phyloP scores from a whole-genome alignment of 2,888 invertebrate genomes.

The Holacanthella duospinosa region DNA sequence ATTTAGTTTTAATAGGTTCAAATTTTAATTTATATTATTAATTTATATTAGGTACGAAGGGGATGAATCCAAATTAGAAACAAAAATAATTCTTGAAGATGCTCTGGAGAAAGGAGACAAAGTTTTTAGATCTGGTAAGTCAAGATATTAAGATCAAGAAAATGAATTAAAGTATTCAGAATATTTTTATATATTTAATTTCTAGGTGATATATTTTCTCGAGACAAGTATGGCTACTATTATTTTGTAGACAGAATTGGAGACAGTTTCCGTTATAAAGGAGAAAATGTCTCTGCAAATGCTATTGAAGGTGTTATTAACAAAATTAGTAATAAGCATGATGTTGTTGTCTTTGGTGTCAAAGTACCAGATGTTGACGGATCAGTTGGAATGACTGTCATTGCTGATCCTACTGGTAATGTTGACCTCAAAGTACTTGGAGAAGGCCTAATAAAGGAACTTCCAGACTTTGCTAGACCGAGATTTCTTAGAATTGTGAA shows the following conservation, averaged over 20 bases:
- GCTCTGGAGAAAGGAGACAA: conserved; percentile 82
- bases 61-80: conserved; percentile 66
- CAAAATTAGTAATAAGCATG: conserved; percentile 66
- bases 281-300: conserved; percentile 95
- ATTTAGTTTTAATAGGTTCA: background rate
- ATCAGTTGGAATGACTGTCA: conserved; percentile 26
- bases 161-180: background rate
- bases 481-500: conserved; percentile 24
- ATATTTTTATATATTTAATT: background rate
- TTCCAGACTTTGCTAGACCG: conserved; percentile 29
- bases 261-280: conserved; percentile 58
- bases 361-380: conserved; percentile 49
- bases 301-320: conserved; percentile 91
- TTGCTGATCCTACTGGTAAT: conserved; percentile 20
- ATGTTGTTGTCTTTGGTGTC: conserved; percentile 89
- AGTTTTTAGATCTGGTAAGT: conserved; percentile 71
- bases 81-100: conserved; percentile 77
- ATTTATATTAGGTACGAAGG: conserved; percentile 13
- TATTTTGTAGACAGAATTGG: conserved; percentile 28
- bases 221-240: conserved; percentile 23
- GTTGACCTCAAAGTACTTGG: conserved; percentile 14
- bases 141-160: background rate
- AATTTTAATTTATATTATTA: background rate
- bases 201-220: conserved; percentile 21
- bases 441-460: conserved; percentile 17